Base-by-base conservation (phyloP, 2,797 vertebrate species). In the Parotocinclus haroldoi region DNA sequence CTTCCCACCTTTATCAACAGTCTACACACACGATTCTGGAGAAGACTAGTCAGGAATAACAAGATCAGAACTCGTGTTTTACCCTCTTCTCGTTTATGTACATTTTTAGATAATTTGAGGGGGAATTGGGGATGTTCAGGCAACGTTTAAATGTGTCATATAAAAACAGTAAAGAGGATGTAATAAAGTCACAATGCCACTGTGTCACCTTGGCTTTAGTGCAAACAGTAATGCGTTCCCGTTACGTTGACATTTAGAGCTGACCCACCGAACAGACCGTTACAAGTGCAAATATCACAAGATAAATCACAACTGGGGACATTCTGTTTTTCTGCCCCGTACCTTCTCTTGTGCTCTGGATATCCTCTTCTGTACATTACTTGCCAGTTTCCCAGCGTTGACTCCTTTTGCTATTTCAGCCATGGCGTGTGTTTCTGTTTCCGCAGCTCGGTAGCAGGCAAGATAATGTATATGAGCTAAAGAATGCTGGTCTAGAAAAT, bases 331-430 rank as follows among this genome's bases (percentile, higher is more conserved):
- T 50, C 13, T 48, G 65, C 37, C 7, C 48, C 77, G 72, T 83
- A 98, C 96, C 96, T 98, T 98, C 87, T 99, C 96, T 82, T 99
- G 96, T n/a, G 94, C 96, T n/a, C 96, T 88, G 53, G 88, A 96
- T 51, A 98, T 90, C 77, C 94, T 92, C 89, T 99, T 99, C 93
- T 98, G 96, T 51, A 98, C 89, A 69, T 94, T 98, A 82, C 89
- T 96, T 44, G 95, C 96, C 79, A 98, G 92, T 71, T 96, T 96
- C 63, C 96, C 96, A 45, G 96, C 93, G 46, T 93, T 95, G 79
- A 96, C 95, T 78, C 95, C 96, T 83, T 96, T 96, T 83, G 93
- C 94, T 71, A 91, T 84, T 86, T 99, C 96, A 63, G 96, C 94
- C 96, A 99, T 98, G 79, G 80, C 81, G 82, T 73, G 39, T 69